Conservation (phyloP, 2,888 invertebrate species). For the Dugesia japonica region DNA sequence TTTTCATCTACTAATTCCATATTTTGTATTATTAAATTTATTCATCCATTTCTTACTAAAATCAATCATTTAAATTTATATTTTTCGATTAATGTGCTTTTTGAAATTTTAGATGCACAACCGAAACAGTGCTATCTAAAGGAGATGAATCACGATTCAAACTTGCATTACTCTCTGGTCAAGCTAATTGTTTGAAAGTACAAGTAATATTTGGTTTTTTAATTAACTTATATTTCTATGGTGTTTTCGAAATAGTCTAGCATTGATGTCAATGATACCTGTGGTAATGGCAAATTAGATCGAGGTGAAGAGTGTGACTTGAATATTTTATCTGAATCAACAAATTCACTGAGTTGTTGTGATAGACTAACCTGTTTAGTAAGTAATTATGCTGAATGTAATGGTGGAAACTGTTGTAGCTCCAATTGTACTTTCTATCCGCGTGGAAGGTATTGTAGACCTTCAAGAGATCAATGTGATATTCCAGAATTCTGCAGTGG, state of each 20-base stretch:
- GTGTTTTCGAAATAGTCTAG: neutral
- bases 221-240: neutral
- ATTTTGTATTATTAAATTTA: too few species aligned
- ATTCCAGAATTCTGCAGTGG: constrained; percentile 33
- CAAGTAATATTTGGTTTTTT: neutral
- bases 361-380: constrained; percentile 27
- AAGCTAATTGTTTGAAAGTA: constrained; percentile 21
- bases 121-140: constrained; percentile 21
- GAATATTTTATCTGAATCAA: neutral
- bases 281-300: constrained; percentile 34
- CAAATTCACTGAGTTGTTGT: constrained; percentile 22
- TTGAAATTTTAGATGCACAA: constrained; percentile 17
- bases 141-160: constrained; percentile 16
- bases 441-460: constrained; percentile 29
- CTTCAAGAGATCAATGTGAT: constrained; percentile 27
- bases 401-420: constrained; percentile 31
- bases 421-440: constrained; percentile 14
- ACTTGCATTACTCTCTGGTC: neutral
- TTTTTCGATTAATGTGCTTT: too few species aligned
- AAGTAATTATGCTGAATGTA: constrained; percentile 17
- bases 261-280: neutral
- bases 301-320: constrained; percentile 34
- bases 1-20: too few species aligned
- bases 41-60: too few species aligned
- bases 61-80: too few species aligned